Evolutionary conservation across 2,888 invertebrate genomes (phyloP).

Genomic region (Epiblema foenella): DNA sequence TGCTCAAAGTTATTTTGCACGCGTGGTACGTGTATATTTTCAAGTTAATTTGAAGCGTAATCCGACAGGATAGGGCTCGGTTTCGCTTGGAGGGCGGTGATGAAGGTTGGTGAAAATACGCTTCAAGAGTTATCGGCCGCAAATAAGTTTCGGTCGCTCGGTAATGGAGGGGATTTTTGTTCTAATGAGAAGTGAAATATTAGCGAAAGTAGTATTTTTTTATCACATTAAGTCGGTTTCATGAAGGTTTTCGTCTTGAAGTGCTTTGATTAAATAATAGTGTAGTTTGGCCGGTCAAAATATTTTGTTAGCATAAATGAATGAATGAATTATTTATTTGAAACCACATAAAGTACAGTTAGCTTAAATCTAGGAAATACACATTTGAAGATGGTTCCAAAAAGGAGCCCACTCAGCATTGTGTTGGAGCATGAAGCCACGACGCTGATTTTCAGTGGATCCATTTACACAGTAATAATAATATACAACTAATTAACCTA

Average conservation of each 20-base stretch:
- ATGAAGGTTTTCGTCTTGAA: background rate
- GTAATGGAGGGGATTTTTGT: constrained; percentile 66
- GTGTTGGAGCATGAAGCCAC: no score
- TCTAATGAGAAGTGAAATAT: constrained; percentile 62
- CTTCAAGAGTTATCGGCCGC: constrained; percentile 60
- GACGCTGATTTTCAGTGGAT: no score
- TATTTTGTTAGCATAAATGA: no score
- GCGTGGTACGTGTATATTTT: constrained; percentile 49
- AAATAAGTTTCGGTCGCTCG: constrained; percentile 66
- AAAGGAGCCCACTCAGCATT: no score
- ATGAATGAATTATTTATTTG: no score
- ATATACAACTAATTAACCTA: no score
- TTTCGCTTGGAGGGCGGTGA: constrained; percentile 49
- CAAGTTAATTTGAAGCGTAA: constrained; percentile 57
- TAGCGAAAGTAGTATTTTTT: constrained; percentile 51
- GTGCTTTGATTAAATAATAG: background rate
- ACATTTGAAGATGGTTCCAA: no score
- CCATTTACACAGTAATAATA: no score
- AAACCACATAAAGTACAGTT: no score
- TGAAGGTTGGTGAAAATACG: constrained; percentile 51
- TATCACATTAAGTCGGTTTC: constrained; percentile 46
- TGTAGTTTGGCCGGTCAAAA: background rate
- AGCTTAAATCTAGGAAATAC: no score
- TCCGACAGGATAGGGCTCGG: constrained; percentile 55
- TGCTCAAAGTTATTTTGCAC: constrained; percentile 61